Evolutionary conservation across 2,113 vertebrate species (phyloP).

Genomic region (Hippopotamus amphibius): DNA sequence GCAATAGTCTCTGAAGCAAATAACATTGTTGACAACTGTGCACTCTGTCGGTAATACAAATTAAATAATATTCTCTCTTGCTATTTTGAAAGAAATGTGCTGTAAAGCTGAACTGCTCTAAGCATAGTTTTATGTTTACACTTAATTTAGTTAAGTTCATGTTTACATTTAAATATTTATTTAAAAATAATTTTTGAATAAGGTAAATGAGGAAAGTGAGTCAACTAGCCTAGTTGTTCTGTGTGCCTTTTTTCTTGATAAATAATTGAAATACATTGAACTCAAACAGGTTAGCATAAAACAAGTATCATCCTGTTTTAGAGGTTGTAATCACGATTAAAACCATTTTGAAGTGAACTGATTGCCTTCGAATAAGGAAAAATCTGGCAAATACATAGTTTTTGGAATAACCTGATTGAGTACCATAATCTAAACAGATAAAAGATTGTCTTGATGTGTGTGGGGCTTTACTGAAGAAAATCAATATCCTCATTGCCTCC

Average conservation of each 20-base stretch:
- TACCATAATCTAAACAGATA: not conserved
- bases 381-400: not conserved
- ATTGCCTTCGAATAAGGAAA: not conserved
- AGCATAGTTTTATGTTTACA: not conserved
- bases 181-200: not conserved
- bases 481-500: not conserved
- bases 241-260: not conserved
- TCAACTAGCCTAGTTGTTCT: not conserved
- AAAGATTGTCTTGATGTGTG: not conserved
- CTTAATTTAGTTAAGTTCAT: not conserved
- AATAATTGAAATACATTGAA: not conserved
- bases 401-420: not conserved
- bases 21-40: not conserved
- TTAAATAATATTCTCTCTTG: not conserved
- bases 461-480: not conserved
- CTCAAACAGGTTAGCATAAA: not conserved
- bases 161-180: not conserved
- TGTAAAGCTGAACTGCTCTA: not conserved
- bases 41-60: not conserved
- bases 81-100: not conserved
- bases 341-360: not conserved
- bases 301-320: not conserved
- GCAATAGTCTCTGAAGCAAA: not conserved
- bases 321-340: not conserved
- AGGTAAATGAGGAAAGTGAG: not conserved